Evolutionary conservation across 2,113 vertebrate species (phyloP).

Genomic region (Cichladusa arquata): DNA sequence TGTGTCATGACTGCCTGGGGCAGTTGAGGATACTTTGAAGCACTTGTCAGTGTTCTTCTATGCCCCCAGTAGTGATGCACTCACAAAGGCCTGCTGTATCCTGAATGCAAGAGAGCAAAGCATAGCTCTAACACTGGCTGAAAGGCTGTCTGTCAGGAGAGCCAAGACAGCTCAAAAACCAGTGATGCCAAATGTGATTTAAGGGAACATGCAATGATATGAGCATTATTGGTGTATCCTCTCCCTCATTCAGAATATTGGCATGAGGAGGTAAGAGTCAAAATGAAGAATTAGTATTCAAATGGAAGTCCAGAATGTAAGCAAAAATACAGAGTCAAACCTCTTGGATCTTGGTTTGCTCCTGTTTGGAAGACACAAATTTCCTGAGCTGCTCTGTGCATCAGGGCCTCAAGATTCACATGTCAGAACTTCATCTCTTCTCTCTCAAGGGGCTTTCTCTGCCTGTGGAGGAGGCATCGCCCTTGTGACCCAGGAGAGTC

Average conservation of each 20-base stretch:
- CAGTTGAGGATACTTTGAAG: neutral
- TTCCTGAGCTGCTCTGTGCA: neutral
- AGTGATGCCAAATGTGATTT: neutral
- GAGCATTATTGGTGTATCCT: neutral
- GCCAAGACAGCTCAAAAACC: neutral
- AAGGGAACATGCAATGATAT: neutral
- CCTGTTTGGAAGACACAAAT: neutral
- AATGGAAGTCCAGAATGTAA: neutral
- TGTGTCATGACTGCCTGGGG: neutral
- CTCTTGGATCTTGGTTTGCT: neutral
- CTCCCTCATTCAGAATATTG: neutral
- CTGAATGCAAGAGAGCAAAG: neutral
- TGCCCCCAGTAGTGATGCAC: neutral
- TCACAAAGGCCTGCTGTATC: neutral
- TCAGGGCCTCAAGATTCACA: neutral
- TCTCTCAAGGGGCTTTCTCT: constrained; percentile 16
- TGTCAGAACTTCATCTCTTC: neutral
- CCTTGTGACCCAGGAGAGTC: constrained; percentile 31
- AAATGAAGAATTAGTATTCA: neutral
- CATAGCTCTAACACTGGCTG: neutral
- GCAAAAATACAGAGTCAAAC: neutral
- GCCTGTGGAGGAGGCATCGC: neutral
- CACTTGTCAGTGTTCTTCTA: neutral
- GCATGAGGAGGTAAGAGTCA: neutral
- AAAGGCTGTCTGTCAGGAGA: neutral